Evolutionary conservation across 2,113 vertebrate species (phyloP).

Genomic region (Amblyopsis rosae): DNA sequence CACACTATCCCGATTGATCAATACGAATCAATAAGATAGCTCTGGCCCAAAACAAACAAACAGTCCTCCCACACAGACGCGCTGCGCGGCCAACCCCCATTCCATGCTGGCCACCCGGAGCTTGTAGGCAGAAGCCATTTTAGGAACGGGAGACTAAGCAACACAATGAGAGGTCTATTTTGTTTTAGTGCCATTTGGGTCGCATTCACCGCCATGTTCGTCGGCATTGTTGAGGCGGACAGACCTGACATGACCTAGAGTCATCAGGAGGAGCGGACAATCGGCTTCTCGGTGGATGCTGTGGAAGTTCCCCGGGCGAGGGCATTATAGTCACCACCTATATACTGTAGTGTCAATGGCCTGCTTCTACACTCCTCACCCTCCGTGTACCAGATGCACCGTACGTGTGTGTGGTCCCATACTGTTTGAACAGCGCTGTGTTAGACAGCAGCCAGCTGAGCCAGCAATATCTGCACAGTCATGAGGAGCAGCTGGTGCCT

Average conservation of each 20-base stretch:
- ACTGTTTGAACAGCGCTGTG: constrained; percentile 43
- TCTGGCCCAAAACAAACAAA: not conserved
- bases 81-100: not conserved
- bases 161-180: constrained; percentile 18
- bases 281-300: too few species aligned
- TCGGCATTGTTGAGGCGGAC: not conserved
- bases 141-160: not conserved
- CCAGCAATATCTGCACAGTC: constrained; percentile 54
- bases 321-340: too few species aligned
- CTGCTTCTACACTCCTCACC: too few species aligned
- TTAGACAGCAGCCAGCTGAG: constrained; percentile 48
- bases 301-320: too few species aligned
- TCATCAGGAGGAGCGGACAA: too few species aligned
- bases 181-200: constrained; percentile 3
- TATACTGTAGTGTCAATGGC: too few species aligned
- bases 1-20: constrained; percentile 48
- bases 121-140: not conserved
- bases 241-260: too few species aligned
- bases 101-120: not conserved
- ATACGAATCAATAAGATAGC: constrained; percentile 20
- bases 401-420: too few species aligned
- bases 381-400: too few species aligned
- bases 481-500: constrained; percentile 67
- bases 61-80: not conserved
- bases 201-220: too few species aligned